Base-by-base conservation (phyloP, 2,113 vertebrate genomes). In the Silurus meridionalis region DNA sequence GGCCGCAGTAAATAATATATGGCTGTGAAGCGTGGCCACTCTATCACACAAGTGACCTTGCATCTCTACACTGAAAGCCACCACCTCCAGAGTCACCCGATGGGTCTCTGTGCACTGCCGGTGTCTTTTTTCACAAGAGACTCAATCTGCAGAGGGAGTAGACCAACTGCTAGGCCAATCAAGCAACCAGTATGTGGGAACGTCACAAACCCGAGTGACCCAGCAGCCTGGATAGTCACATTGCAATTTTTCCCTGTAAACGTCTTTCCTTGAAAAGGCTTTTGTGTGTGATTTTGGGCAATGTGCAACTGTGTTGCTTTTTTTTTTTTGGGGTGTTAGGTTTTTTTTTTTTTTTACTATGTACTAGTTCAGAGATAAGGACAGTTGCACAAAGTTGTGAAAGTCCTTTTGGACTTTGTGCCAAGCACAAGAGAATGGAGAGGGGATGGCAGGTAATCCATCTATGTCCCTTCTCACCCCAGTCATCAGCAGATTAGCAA, bases 391-490 rank as follows among this genome's bases (percentile, higher is more conserved):
- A 86, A 58, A 77, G 82, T 89, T 88, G 86, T 80, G 87, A 85
- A 88, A 88, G 82, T 53, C 85, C 66, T 57, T 23, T 67, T 80
- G 88, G 88, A 89, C 90, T 89, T 89, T 89, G 89, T 86, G 86
- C 82, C 85, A 85, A n/a, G 19, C 57, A 60, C 25, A 55, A 64
- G 53, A 57, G 23, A 79, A 77, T 82, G 61, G 77, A 84, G 83
- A 72, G 55, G 52, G 69, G 37, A 37, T 72, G 15, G n/a, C 28
- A 60, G 72, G 78, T 79, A 80, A 88, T 86, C 85, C 53, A 83
- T 86, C 80, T 87, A n/a, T 77, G 85, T 87, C 72, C 80, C 37
- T 79, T 28, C 72, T 87, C 78, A 82, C 79, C 83, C 77, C 79
- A 88, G 75, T 88, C 84, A 83, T 84, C 81, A 75, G 74, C 80